Evolutionary conservation across 2,888 invertebrate genomes (phyloP), one percentile per base, ranked within the genome.

Genomic region (Capitulum mitella): DNA sequence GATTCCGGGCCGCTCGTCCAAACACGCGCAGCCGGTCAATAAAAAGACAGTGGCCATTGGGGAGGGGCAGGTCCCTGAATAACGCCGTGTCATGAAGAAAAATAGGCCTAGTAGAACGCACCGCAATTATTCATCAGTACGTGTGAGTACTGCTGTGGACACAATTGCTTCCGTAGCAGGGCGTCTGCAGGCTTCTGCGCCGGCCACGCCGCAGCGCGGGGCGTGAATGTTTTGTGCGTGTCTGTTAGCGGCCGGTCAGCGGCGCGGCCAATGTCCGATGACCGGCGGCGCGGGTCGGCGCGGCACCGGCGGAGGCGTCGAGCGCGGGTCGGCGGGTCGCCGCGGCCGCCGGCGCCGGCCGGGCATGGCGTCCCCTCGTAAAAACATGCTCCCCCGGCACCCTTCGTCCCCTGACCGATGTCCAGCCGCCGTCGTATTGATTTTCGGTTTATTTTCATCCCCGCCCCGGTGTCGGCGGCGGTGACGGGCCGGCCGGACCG

Each of bases 351-450:
- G 64, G 29, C 34, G 64, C 29, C 64, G 29, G 64, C 14, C 34
- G 12, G 5, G 10, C n/a, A 29, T n/a, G 64, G 34, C 34, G 64
- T 64, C 64, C 64, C 64, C 64, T 64, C 64, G 34, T 64, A 64
- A 64, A 64, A 64, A 64, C 64, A 64, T 29, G 34, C 34, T 32
- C 34, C 64, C 64, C 64, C 64, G 32, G 5, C 64, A 64, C 64
- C 64, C 64, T 64, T 64, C 64, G 64, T 64, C 64, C 64, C 64
- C 64, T 64, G 64, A 64, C 64, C 64, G 64, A 10, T 64, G 64
- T 32, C 34, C 64, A 64, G 64, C 29, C 32, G 34, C 3, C 64
- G 64, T 19, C 34, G 64, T 64, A 64, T 64, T 64, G 64, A 64
- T 64, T 64, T 64, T 64, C 64, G 64, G 64, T 64, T 64, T 64